These are phyloP conservation scores for Zaprionus vittiger DNA, from an alignment of 1,140 invertebrate genomes.

Conservation along the genomic window DNA sequence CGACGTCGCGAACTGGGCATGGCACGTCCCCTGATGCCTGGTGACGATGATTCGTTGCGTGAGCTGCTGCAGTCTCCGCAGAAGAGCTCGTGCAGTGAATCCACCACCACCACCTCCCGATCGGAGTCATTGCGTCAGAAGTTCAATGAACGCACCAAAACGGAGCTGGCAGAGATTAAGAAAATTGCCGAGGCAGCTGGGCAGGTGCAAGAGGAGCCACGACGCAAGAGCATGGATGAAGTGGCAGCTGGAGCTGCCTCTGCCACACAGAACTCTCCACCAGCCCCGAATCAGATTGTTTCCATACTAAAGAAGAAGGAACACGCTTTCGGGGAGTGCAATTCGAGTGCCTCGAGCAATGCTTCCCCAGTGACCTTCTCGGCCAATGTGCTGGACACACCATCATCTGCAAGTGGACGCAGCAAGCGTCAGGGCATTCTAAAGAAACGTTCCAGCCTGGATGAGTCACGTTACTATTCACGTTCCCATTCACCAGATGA, in stretches of 20 bases:
- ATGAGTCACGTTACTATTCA: slow-evolving; percentile 87
- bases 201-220: slow-evolving; percentile 25
- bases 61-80: slow-evolving; percentile 66
- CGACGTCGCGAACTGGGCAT: slow-evolving; percentile 83
- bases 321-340: slow-evolving; percentile 83
- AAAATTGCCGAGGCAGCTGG: slow-evolving; percentile 68
- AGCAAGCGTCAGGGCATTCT: slow-evolving; percentile 90
- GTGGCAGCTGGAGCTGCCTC: neutral
- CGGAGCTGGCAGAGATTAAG: slow-evolving; percentile 74
- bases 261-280: slow-evolving; percentile 55
- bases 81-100: slow-evolving; percentile 72
- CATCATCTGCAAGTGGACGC: slow-evolving; percentile 64
- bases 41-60: slow-evolving; percentile 76
- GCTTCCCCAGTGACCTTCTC: slow-evolving; percentile 90
- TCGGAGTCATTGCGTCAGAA: slow-evolving; percentile 64
- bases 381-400: slow-evolving; percentile 87
- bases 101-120: slow-evolving; percentile 29
- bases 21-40: slow-evolving; percentile 80
- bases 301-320: slow-evolving; percentile 93
- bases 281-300: slow-evolving; percentile 86
- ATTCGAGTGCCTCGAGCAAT: slow-evolving; percentile 86
- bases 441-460: slow-evolving; percentile 91
- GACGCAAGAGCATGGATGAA: slow-evolving; percentile 84
- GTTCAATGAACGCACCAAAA: slow-evolving; percentile 74
- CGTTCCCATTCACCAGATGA: slow-evolving; percentile 84